Evolutionary conservation across 2,888 invertebrate species (phyloP), one percentile per base, ranked within the genome.

Genomic region (Carpatolechia fugitivella): DNA sequence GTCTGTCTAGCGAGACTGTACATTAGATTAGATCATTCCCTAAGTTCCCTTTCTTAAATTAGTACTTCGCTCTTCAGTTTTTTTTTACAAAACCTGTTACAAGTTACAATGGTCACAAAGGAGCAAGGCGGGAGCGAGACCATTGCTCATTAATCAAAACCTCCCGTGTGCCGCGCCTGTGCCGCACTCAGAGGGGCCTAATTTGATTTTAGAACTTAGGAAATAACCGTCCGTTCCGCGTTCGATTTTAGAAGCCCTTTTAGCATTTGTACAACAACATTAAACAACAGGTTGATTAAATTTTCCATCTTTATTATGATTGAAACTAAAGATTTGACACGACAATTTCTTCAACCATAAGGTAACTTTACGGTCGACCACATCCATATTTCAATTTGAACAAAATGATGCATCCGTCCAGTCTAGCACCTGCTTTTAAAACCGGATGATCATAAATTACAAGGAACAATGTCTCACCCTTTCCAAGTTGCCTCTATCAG

Each of bases 391-490:
- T 66, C 64, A 63, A 55, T 55, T 24, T 24, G 6, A 24, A 24
- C 24, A 24, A 52, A 55, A 54, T 68, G 66, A 72, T 74, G 70
- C 69, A 72, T 70, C 64, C 64, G 69, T 70, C 70, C 65, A 49
- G 57, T 60, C 69, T 72, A 69, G 70, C 89, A 89, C 87, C 89
- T 90, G 89, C 82, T 76, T 68, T 64, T 52, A 69, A 75, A 88
- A 86, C 86, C 82, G 85, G 87, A 84, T 80, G 74, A 57, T 77
- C 65, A 85, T 87, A 85, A 85, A 86, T 86, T 80, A 82, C 72
- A 70, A 73, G 74, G 77, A 80, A 80, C 81, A 77, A 76, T 70
- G 73, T 69, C 70, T 72, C 76, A 80, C 82, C 81, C 82, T 76
- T 78, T 68, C 63, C 54, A 62, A 60, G 67, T 63, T 64, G n/a